Evolutionary conservation across 2,888 invertebrate species (phyloP).

Genomic region (Conchocele bisecta): DNA sequence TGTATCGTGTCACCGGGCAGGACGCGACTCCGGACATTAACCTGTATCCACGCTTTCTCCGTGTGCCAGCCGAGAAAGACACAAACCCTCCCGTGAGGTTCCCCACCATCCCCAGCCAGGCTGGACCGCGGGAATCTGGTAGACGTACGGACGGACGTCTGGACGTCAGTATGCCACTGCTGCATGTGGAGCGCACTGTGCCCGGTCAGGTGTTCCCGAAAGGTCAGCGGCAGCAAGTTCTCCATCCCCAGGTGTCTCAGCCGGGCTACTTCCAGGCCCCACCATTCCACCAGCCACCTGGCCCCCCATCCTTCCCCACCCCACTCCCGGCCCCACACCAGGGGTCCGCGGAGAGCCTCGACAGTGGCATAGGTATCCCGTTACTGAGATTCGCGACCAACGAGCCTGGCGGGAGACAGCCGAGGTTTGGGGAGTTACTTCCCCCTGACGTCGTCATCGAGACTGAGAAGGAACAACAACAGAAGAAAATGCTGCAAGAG

Average conservation of each 20-base stretch:
- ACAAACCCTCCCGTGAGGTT: slow-evolving; percentile 48
- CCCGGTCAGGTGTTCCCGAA: slow-evolving; percentile 47
- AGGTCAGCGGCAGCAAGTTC: slow-evolving; percentile 33
- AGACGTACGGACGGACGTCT: slow-evolving; percentile 17
- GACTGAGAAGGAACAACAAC: slow-evolving; percentile 48
- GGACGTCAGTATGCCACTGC: slow-evolving; percentile 63
- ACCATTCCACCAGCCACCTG: slow-evolving; percentile 14
- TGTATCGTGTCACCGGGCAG: slow-evolving; percentile 41
- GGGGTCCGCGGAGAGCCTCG: slow-evolving; percentile 37
- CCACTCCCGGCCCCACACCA: slow-evolving; percentile 5
- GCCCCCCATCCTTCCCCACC: slow-evolving; percentile 7
- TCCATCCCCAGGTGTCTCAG: slow-evolving; percentile 39
- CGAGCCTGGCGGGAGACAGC: slow-evolving; percentile 48
- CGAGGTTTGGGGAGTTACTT: slow-evolving; percentile 67
- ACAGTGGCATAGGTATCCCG: slow-evolving; percentile 63
- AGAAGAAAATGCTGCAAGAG: slow-evolving; percentile 54
- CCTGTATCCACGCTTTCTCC: slow-evolving; percentile 63
- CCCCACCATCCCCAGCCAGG: slow-evolving; percentile 61
- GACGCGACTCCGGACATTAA: slow-evolving; percentile 28
- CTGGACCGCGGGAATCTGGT: slow-evolving; percentile 37
- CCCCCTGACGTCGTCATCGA: slow-evolving; percentile 63
- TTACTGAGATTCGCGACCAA: slow-evolving; percentile 56
- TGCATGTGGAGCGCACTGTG: slow-evolving; percentile 59
- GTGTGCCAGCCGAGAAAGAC: slow-evolving; percentile 68
- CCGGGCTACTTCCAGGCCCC: slow-evolving; percentile 39